A percentile compares a stretch with the other conserved stretches of the same genome.
Evolutionary conservation across 2,113 vertebrate genomes (phyloP).

Genomic region (Pygathrix nemaeus): DNA sequence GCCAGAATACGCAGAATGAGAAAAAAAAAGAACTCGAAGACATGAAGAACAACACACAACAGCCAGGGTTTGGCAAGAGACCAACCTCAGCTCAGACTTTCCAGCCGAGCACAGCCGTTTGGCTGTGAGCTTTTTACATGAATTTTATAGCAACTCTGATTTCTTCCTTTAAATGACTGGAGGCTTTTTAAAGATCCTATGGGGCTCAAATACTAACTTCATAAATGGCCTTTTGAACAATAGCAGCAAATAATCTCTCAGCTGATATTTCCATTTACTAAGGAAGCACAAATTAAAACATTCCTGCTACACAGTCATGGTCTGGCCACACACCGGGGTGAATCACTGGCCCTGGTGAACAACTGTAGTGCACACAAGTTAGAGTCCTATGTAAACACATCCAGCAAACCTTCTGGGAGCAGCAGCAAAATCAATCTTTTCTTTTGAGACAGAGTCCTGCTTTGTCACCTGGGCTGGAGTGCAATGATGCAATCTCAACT

Average conservation of each 20-base stretch:
- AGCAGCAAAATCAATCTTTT: conserved; percentile 67
- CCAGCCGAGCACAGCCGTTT: neutral
- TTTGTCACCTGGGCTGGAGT: too few species aligned
- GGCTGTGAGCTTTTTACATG: neutral
- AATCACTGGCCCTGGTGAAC: conserved; percentile 51
- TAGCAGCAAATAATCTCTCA: conserved; percentile 71
- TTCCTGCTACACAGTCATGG: conserved; percentile 70
- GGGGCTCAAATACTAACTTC: conserved; percentile 37
- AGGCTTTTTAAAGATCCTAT: neutral
- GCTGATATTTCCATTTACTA: conserved; percentile 72
- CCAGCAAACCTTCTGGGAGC: conserved; percentile 78
- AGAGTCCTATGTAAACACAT: conserved; percentile 81
- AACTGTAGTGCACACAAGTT: neutral
- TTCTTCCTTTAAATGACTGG: neutral
- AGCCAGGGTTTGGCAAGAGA: conserved; percentile 38
- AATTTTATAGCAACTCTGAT: neutral
- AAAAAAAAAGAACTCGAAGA: neutral
- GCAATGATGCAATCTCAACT: too few species aligned
- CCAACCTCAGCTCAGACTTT: neutral
- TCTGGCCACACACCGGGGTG: conserved; percentile 47
- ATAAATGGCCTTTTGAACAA: conserved; percentile 87
- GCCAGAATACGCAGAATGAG: neutral
- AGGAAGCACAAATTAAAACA: conserved; percentile 84
- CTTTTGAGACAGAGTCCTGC: neutral
- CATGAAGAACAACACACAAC: neutral